Evolutionary conservation across 2,797 vertebrate species (phyloP).

Genomic region (Tenualosa ilisha): DNA sequence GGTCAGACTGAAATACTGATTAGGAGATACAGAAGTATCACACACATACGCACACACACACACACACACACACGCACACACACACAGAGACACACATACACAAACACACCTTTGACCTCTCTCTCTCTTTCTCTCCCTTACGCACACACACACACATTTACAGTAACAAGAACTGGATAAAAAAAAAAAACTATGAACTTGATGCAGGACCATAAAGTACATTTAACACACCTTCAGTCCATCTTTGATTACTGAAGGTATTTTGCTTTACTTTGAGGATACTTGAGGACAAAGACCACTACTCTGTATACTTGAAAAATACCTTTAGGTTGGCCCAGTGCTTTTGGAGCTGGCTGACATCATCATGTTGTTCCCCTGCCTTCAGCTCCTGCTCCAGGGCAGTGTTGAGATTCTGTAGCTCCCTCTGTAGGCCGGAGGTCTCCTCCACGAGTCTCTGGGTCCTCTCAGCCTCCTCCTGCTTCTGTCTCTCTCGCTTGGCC

Average conservation of each 20-base stretch:
- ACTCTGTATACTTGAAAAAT: not conserved
- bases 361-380: not conserved
- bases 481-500: not conserved
- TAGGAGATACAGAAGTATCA: not conserved
- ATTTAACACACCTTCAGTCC: not conserved
- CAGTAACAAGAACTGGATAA: too few species aligned
- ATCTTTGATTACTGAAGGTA: too few species aligned
- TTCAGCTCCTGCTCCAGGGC: conserved; percentile 3
- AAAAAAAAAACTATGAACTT: too few species aligned
- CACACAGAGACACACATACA: not conserved
- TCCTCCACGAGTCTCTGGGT: not conserved
- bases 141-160: not conserved
- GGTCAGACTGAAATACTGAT: too few species aligned
- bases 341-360: not conserved
- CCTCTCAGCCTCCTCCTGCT: not conserved
- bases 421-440: not conserved
- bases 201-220: too few species aligned
- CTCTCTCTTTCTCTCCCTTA: not conserved
- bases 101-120: too few species aligned
- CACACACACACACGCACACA: not conserved
- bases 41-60: not conserved
- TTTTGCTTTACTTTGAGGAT: too few species aligned
- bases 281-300: not conserved
- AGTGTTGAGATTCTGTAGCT: not conserved
- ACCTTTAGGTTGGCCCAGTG: conserved; percentile 6